phyloP scores from a whole-genome alignment of 2,797 vertebrate species.

The Epinephelus malabaricus region DNA sequence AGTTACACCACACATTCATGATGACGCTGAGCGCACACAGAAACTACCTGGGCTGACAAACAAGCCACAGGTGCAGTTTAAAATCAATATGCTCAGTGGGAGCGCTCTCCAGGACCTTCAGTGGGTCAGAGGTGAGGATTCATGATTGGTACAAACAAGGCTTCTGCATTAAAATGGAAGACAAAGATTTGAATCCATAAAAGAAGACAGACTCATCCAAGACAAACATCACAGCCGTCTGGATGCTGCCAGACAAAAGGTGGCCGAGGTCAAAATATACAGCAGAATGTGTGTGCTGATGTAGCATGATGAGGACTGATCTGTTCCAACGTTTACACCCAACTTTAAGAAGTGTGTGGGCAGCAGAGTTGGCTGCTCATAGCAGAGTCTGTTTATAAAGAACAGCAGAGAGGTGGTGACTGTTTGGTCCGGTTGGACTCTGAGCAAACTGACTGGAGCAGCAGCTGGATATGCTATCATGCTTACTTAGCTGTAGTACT shows the following conservation, averaged over 20 bases:
- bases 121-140: no score
- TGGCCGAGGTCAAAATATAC: not conserved
- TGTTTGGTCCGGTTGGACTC: not conserved
- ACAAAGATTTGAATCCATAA: no score
- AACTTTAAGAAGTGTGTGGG: slow-evolving; percentile 1
- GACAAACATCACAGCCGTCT: slow-evolving; percentile 6
- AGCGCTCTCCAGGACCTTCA: not conserved
- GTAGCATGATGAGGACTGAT: not conserved
- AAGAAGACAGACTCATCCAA: not conserved
- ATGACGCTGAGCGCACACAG: not conserved
- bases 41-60: not conserved
- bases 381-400: slow-evolving; percentile 4
- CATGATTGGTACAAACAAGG: not conserved
- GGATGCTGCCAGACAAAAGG: not conserved
- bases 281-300: not conserved
- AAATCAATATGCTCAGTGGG: not conserved
- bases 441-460: not conserved
- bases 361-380: not conserved
- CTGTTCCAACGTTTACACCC: not conserved
- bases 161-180: not conserved
- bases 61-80: not conserved
- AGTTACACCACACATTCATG: not conserved
- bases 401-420: not conserved
- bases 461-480: not conserved
- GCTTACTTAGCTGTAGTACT: not conserved